A percentile compares a stretch with the other conserved stretches of the same genome.
Evolutionary conservation across 2,113 vertebrate genomes (phyloP).

Genomic region (Garra rufa): DNA sequence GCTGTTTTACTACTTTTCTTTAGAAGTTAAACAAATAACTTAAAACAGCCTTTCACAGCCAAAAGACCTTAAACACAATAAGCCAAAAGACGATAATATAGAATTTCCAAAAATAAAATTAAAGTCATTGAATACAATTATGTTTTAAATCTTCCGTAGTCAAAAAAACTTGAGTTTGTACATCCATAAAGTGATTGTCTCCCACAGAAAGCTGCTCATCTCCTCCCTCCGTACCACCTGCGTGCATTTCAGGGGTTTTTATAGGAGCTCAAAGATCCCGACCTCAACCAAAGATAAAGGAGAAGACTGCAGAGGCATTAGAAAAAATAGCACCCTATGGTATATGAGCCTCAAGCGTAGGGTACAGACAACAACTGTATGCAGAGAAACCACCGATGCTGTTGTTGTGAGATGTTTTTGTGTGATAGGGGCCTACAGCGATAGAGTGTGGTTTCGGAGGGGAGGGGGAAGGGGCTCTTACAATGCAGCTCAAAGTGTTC

Average conservation of each 20-base stretch:
- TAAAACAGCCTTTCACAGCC: not conserved
- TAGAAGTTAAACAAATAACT: not conserved
- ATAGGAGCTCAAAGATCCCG: conserved; percentile 1
- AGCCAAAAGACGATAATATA: not conserved
- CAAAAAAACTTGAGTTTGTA: not conserved
- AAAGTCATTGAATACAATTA: too few relatives aligned
- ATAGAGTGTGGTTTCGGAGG: conserved; percentile 58
- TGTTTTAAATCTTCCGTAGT: not conserved
- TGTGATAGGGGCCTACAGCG: conserved; percentile 59
- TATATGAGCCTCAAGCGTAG: conserved; percentile 14
- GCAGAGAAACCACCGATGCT: conserved; percentile 57
- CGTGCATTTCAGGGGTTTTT: not conserved
- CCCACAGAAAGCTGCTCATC: not conserved
- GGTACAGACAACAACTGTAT: conserved; percentile 40
- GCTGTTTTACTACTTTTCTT: not conserved
- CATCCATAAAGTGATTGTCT: not conserved
- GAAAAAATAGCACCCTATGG: conserved; percentile 25
- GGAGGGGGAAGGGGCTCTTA: conserved; percentile 38
- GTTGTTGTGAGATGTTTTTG: conserved; percentile 62
- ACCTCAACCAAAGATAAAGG: conserved; percentile 42
- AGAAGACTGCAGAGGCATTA: not conserved
- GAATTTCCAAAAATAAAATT: not conserved
- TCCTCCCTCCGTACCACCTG: not conserved
- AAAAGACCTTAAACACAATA: not conserved
- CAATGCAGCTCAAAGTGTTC: conserved; percentile 35